Percentiles rank a stretch among this genome's conserved stretches.
Conservation (phyloP, 2,888 invertebrate species). For the Drosophila borborema region DNA sequence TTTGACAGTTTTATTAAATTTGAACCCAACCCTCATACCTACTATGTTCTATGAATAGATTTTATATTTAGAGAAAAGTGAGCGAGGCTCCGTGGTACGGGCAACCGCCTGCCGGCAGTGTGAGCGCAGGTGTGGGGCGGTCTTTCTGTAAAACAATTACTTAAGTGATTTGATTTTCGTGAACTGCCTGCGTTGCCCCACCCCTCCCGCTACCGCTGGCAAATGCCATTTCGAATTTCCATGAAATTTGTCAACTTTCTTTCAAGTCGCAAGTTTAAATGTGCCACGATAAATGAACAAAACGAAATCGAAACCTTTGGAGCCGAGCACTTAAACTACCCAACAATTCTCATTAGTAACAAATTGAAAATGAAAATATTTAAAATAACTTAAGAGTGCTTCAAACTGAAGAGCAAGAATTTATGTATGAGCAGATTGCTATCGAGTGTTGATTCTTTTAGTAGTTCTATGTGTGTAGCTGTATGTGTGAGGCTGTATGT, state of each 20-base stretch:
- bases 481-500: background rate
- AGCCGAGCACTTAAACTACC: background rate
- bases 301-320: background rate
- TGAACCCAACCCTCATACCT: slow-evolving; percentile 4
- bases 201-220: background rate
- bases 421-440: background rate
- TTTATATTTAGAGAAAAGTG: background rate
- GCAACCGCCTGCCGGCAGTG: background rate
- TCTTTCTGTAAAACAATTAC: slow-evolving; percentile 48
- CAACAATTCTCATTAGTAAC: background rate
- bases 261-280: slow-evolving; percentile 29
- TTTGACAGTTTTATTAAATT: slow-evolving; percentile 73
- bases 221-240: slow-evolving; percentile 25
- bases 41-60: slow-evolving; percentile 17
- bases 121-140: background rate
- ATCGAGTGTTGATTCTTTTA: too few species aligned
- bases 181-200: background rate
- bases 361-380: background rate
- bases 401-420: background rate
- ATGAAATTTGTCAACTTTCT: slow-evolving; percentile 22
- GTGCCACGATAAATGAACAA: background rate
- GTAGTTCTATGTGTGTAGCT: background rate
- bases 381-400: background rate
- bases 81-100: background rate
- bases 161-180: slow-evolving; percentile 31